Base-by-base conservation (phyloP, 2,797 vertebrate genomes). In the Myotis pilosus region DNA sequence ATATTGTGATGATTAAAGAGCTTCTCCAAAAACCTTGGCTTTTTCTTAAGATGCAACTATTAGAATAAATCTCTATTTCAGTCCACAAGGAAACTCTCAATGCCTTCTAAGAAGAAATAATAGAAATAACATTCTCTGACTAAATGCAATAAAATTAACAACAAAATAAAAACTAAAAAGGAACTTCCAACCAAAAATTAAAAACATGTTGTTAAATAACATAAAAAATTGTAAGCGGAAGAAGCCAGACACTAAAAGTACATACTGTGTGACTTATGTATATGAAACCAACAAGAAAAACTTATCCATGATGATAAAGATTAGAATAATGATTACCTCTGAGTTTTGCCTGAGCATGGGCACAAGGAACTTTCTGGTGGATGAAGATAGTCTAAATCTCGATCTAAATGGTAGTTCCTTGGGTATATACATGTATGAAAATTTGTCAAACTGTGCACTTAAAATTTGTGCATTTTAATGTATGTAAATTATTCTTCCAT, bases 181-280 rank as follows among this genome's bases (percentile, higher is more conserved):
- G 13, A 76, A 2, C 6, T 88, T 90, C 41, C 19, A 76, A 9
- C 25, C 79, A 69, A 28, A 81, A 91, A 85, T 89, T 83, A 83
- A 96, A 87, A 68, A n/a, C n/a, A 25, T 41, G 10, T 57, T 71
- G n/a, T 71, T 78, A 89, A 84, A 53, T 71, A 90, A 86, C 11
- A 75, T 30, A 95, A 28, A 79, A 66, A 28, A 66, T 79, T 78
- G 33, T 15, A 41, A 76, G 38, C 22, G 30, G 28, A 93, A 82
- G 23, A 85, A 94, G 8, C 20, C 36, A 84, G 33, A 71, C 38
- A 47, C 64, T 53, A 23, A 88, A 84, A 78, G 2, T 51, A 57
- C 19, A 62, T 60, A 36, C 30, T 62, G 17, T 20, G 23, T 13
- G 5, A 49, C 44, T 80, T 49, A 88, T 74, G 75, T 75, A 81